Conservation (phyloP, 2,888 invertebrate genomes). For the Epirrhoe alternata region DNA sequence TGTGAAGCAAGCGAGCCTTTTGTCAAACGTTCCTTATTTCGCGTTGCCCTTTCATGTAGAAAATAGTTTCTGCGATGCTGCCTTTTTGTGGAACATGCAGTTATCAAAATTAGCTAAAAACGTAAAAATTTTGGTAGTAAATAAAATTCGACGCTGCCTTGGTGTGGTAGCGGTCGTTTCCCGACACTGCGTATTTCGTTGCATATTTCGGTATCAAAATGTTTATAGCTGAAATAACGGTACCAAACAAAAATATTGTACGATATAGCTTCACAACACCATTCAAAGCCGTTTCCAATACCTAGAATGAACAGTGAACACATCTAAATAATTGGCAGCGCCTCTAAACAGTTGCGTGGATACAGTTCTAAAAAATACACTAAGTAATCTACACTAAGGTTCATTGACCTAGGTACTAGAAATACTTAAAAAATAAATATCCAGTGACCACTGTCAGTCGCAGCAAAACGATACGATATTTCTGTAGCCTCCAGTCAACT, state of each 20-base stretch:
- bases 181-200: no score
- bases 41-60: conserved; percentile 10
- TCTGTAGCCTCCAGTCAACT: background rate
- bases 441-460: background rate
- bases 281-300: no score
- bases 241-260: no score
- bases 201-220: background rate
- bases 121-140: background rate
- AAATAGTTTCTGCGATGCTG: conserved; percentile 4
- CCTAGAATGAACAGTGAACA: no score
- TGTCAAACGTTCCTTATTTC: conserved; percentile 22
- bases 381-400: no score
- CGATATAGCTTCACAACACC: no score
- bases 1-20: conserved; percentile 25
- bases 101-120: background rate
- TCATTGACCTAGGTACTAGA: background rate
- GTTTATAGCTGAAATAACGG: background rate
- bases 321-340: no score
- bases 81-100: conserved; percentile 3
- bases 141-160: background rate
- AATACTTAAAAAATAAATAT: background rate
- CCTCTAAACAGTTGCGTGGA: no score
- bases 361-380: background rate
- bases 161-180: no score
- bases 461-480: background rate